Evolutionary conservation across 2,113 vertebrate species (phyloP).

Genomic region (Onychostoma macrolepis): DNA sequence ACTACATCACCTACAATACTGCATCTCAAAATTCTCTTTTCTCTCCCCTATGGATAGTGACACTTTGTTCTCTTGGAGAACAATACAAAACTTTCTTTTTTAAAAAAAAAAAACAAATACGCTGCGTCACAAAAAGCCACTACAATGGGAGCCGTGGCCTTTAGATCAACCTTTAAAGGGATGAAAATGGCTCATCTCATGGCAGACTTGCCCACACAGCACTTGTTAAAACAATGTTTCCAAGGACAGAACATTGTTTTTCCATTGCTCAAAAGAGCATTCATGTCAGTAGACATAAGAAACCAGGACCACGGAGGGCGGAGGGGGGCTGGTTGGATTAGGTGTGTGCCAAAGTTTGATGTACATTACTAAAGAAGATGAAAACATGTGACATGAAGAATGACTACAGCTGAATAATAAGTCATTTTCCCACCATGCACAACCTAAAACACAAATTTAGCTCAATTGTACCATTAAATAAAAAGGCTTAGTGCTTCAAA

Average conservation of each 20-base stretch:
- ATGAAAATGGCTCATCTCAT: background rate
- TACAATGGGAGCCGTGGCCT: constrained; percentile 47
- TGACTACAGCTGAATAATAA: background rate
- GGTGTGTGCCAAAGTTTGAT: background rate
- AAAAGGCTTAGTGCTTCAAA: no score
- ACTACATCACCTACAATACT: background rate
- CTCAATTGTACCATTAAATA: background rate
- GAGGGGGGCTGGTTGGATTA: background rate
- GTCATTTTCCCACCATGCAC: background rate
- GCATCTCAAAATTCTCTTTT: background rate
- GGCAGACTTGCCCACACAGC: constrained; percentile 35
- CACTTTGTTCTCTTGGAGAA: background rate
- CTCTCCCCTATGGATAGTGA: background rate
- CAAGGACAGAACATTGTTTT: constrained; percentile 22
- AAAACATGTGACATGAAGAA: background rate
- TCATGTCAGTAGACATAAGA: constrained; percentile 9
- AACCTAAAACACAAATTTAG: background rate
- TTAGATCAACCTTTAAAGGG: constrained; percentile 49
- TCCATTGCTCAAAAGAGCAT: constrained; percentile 26
- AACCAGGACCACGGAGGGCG: background rate
- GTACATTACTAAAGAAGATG: background rate
- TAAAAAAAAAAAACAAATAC: background rate
- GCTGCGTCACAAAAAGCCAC: background rate
- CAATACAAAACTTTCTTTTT: background rate
- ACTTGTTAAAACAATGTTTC: constrained; percentile 22